Percentiles rank a stretch among this genome's conserved stretches.
Evolutionary conservation across 2,797 vertebrate genomes (phyloP).

Genomic region (Lophotriccus pileatus): DNA sequence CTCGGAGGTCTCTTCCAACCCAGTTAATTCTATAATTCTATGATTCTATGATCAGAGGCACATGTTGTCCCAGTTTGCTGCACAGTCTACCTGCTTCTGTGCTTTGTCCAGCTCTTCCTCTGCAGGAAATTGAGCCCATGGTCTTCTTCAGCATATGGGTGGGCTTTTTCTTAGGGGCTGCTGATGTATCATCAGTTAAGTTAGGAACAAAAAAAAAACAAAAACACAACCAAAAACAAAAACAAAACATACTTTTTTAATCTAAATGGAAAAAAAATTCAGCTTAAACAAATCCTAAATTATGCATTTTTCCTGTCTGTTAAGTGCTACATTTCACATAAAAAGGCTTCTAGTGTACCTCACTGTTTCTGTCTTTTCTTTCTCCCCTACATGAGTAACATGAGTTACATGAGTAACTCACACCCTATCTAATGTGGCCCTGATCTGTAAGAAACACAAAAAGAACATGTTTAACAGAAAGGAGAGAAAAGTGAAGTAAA

Average conservation of each 20-base stretch:
- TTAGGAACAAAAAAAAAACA: not conserved
- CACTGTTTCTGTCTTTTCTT: not conserved
- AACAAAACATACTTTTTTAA: not conserved
- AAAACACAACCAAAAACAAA: not conserved
- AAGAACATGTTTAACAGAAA: not conserved
- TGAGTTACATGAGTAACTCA: not conserved
- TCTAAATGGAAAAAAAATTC: not conserved
- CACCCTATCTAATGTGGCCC: not conserved
- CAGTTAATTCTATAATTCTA: too few relatives aligned
- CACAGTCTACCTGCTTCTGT: not conserved
- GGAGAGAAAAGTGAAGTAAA: not conserved
- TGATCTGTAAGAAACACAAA: not conserved
- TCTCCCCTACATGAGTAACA: not conserved
- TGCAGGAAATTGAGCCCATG: not conserved
- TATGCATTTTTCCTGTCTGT: not conserved
- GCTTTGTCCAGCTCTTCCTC: not conserved
- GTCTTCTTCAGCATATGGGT: not conserved
- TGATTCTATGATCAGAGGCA: not conserved
- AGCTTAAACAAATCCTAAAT: not conserved
- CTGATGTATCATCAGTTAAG: not conserved
- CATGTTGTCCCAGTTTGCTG: not conserved
- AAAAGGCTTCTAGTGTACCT: not conserved
- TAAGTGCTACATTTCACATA: not conserved
- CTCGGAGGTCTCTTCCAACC: too few relatives aligned
- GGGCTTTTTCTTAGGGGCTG: not conserved